Evolutionary conservation across 2,888 invertebrate species (phyloP).

Genomic region (Schizaphis graminum): DNA sequence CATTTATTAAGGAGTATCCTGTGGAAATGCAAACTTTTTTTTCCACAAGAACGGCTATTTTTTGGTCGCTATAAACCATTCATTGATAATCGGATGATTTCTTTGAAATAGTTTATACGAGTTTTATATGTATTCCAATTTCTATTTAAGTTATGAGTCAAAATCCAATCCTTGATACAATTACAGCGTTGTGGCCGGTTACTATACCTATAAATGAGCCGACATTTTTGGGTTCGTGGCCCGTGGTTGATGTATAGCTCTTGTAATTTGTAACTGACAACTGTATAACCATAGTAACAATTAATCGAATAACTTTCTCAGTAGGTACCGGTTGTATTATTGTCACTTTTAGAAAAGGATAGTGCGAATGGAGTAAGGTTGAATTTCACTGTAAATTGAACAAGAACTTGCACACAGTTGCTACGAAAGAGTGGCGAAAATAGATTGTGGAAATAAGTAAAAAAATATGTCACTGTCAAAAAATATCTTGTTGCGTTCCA

Average conservation of each 20-base stretch:
- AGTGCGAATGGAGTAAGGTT: not conserved
- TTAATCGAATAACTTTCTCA: not conserved
- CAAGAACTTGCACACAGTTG: not conserved
- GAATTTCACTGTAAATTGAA: not conserved
- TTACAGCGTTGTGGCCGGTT: not conserved
- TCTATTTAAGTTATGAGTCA: not conserved
- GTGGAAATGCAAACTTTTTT: not conserved
- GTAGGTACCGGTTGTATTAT: not conserved
- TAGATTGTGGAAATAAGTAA: not conserved
- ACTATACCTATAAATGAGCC: not conserved
- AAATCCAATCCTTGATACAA: not conserved
- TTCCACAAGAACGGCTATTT: too few species aligned
- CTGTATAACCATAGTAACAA: not conserved
- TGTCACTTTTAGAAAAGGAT: slow-evolving; percentile 3
- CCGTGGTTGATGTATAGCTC: not conserved
- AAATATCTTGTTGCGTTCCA: not conserved
- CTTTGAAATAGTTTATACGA: not conserved
- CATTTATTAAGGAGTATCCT: not conserved
- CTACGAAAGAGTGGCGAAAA: not conserved
- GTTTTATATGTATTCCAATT: not conserved
- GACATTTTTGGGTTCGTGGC: not conserved
- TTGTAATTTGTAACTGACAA: not conserved
- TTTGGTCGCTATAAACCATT: not conserved
- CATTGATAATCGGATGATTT: not conserved
- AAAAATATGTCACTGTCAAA: slow-evolving; percentile 4